Evolutionary conservation across 1,140 invertebrate species (phyloP).

Genomic region (Diploscapter pachys): DNA sequence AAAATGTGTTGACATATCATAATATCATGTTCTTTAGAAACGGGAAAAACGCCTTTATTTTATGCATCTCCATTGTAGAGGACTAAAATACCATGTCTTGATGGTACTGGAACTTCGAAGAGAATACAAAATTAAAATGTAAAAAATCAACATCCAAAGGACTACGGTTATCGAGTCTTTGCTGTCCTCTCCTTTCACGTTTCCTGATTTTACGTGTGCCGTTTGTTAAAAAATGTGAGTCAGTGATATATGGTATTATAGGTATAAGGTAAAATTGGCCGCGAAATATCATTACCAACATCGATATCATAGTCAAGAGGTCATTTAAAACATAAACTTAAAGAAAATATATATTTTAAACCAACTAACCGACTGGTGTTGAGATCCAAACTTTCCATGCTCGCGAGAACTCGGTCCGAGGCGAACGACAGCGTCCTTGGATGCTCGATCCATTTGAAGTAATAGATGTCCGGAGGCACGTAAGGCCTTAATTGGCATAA

Average conservation of each 20-base stretch:
- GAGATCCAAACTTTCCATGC: conserved; percentile 54
- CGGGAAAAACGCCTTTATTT: too few relatives aligned
- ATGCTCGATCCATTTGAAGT: conserved; percentile 59
- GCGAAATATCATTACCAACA: not conserved
- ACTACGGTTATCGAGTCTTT: too few relatives aligned
- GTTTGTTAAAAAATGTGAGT: too few relatives aligned
- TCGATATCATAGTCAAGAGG: conserved; percentile 12
- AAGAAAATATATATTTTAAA: not conserved
- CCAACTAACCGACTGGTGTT: conserved; percentile 43
- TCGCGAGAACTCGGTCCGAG: conserved; percentile 55
- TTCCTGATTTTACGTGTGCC: too few relatives aligned
- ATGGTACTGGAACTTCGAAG: too few relatives aligned
- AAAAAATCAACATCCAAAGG: too few relatives aligned
- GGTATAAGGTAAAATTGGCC: not conserved
- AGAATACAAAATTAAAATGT: too few relatives aligned
- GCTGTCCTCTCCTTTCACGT: too few relatives aligned
- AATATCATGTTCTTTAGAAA: too few relatives aligned
- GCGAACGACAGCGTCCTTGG: conserved; percentile 54
- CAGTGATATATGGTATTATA: not conserved
- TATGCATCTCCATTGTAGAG: too few relatives aligned
- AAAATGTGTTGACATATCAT: too few relatives aligned
- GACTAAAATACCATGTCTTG: too few relatives aligned
- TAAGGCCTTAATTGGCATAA: conserved; percentile 36
- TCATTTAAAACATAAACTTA: not conserved
- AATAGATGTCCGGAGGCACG: conserved; percentile 58